Base-by-base conservation (phyloP, 35 echinoderm and acorn worm genomes). In the Lytechinus variegatus region DNA sequence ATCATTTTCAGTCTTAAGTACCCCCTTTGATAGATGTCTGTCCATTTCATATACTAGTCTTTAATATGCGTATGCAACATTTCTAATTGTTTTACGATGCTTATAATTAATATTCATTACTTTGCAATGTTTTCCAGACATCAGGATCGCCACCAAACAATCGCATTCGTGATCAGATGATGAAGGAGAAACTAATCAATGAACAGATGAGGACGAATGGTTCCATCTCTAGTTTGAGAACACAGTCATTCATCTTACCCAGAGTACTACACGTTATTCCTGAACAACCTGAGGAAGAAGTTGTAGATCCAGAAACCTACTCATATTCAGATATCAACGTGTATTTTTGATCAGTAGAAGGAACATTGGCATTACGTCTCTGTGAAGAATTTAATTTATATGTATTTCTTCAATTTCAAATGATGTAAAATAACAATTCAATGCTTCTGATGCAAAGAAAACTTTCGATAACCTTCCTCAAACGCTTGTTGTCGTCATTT, bases 291-390 rank as follows among this genome's bases (percentile, higher is more conserved):
- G 92, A 93, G 57, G 92, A 93, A 27, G 92, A 93, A 57, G 16
- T 16, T 53, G 57, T 56, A 9, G 55, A 93, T 93, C 92, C 92
- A 53, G 92, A 93, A 57, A 27, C 51, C 11, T 93, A 93, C 54
- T 93, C 92, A 54, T 93, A 93, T 24, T 93, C 92, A 27, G 92
- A 93, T 28, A 93, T 93, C 52, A 93, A 93, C 21, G 27, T 93
- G 13, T 93, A 93, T 16, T 93, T 93, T 54, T 93, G 27, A 52
- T 2, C 27, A 19, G 1, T 6, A 19, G 61, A 19, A 21, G 14
- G 14, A 19, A 1, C 1, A 5, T 60, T 12, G 10, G 10, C 16
- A 12, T 56, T 11, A 56, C 55, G 8, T 56, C 55, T 9, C 9
- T 16, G n/a, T 71, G 19, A 79, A 16, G 19, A 79, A n/a, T 24